Percentiles rank a stretch among this genome's conserved stretches.
Conservation (phyloP, 2,888 invertebrate genomes). For the Nemotelus pantherinus region DNA sequence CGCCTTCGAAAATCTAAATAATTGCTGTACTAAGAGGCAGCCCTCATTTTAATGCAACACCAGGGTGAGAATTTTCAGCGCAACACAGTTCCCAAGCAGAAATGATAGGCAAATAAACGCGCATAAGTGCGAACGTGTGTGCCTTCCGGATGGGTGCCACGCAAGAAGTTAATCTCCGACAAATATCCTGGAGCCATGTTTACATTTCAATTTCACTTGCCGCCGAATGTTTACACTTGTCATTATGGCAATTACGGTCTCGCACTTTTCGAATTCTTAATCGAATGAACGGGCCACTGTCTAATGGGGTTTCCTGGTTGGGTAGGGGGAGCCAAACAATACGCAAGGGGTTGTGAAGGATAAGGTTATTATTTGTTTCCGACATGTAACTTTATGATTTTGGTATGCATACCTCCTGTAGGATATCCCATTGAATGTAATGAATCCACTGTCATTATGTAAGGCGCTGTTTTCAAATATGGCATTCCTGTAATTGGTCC, state of each 20-base stretch:
- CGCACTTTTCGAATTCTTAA: slow-evolving; percentile 38
- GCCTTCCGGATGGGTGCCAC: slow-evolving; percentile 41
- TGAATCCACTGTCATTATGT: slow-evolving; percentile 72
- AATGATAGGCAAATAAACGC: slow-evolving; percentile 51
- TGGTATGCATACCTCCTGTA: slow-evolving; percentile 64
- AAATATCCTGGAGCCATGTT: slow-evolving; percentile 54
- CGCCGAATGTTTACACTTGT: slow-evolving; percentile 47
- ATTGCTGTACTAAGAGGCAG: no score
- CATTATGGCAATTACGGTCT: slow-evolving; percentile 48
- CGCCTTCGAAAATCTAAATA: no score
- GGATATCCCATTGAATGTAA: slow-evolving; percentile 75
- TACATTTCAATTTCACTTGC: slow-evolving; percentile 49
- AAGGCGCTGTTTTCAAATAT: slow-evolving; percentile 70
- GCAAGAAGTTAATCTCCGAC: slow-evolving; percentile 54
- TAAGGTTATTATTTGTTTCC: slow-evolving; percentile 10
- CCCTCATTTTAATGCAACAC: no score
- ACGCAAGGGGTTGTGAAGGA: slow-evolving; percentile 20
- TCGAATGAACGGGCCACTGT: neutral
- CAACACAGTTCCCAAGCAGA: slow-evolving; percentile 27
- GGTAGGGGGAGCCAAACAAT: slow-evolving; percentile 10
- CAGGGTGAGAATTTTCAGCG: slow-evolving; percentile 18
- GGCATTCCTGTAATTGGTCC: slow-evolving; percentile 68
- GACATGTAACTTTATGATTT: neutral
- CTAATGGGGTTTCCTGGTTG: neutral
- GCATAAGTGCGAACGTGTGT: slow-evolving; percentile 42